Evolutionary conservation across 2,888 invertebrate genomes (phyloP), one percentile per base, ranked within the genome.

Genomic region (Cosmopolites sordidus): DNA sequence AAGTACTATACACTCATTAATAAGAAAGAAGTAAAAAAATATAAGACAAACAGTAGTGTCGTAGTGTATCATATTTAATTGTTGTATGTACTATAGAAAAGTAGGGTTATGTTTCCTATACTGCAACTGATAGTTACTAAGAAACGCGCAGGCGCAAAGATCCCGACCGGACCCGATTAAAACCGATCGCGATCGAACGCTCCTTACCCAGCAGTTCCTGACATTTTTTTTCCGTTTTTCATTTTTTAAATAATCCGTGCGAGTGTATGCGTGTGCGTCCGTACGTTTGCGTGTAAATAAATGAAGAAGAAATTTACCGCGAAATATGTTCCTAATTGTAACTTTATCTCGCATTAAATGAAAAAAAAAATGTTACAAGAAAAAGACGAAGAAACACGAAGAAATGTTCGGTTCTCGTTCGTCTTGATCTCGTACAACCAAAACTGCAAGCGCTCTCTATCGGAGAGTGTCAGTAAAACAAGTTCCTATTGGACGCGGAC

Each of bases 101-200:
- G 69, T 73, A 72, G 72, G 71, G 69, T 67, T 66, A 70, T 73
- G 73, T 73, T 73, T 75, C 75, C 75, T 75, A 75, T 50, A 53
- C 73, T 70, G 75, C 74, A 74, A 75, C 75, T 71, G 71, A 74
- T 74, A 75, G 75, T 75, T 75, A 75, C 74, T 75, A 74, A 59
- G 56, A 58, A 59, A 22, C 66, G 69, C 58, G 58, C 58, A 12
- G 51, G 43, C 39, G 38, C 58, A 56, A 51, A 51, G 59, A 65
- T 61, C 56, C 48, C 43, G 40, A 39, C 39, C 22, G 53, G 12
- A 22, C 22, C 22, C 33, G 33, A 12, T 11, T 11, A 11, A 5
- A 33, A 33, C 33, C 33, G 33, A 33, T 11, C 33, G 5, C 5
- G n/a, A 33, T 12, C 33, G n/a, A 11, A n/a, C n/a, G 12, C 33